Base-by-base conservation (phyloP, 2,888 invertebrate species). In the Stenodema calcarata region DNA sequence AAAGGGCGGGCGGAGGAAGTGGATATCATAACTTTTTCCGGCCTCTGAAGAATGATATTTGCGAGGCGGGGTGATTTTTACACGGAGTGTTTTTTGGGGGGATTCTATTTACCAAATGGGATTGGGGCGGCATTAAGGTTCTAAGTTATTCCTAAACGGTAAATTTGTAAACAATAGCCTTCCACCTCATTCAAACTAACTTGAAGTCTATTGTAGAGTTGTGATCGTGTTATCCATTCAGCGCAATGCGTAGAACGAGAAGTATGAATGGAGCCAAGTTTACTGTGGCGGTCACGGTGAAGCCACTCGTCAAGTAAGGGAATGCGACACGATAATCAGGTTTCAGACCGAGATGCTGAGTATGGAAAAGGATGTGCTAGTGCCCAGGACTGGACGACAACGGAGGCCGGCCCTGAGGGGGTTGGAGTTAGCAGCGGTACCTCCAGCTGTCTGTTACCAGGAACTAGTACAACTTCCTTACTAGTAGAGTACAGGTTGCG, bases 381-480 rank as follows among this genome's bases (percentile, higher is more conserved):
- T 11, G 14, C 3, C 35, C 73, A 35, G 16, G 14, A 9, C 35
- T 41, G 16, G 35, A 35, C 73, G n/a, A 27, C 28, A 23, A 27
- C 73, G 73, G n/a, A n/a, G n/a, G 14, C 18, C 18, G 35, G 35
- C 73, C 73, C 41, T 41, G 9, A 1, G 23, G 69, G 12, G 30
- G 73, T 73, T 73, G 73, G 28, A 30, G 73, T 73, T 73, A 73
- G 73, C 30, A 73, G 73, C 73, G 73, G 73, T 70, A 70, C 27
- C 70, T 27, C 30, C 70, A 30, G 27, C 70, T 30, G 70, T 70
- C 27, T 27, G 70, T 35, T 73, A 73, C 73, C 73, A 35, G 73
- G 73, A 73, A 73, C 73, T 73, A 9, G 14, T 35, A 16, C 73
- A 73, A 73, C 73, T 73, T 73, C 73, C 73, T 73, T 73, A 73